phyloP scores from a whole-genome alignment of 2,797 vertebrate species.

The Avahi laniger region DNA sequence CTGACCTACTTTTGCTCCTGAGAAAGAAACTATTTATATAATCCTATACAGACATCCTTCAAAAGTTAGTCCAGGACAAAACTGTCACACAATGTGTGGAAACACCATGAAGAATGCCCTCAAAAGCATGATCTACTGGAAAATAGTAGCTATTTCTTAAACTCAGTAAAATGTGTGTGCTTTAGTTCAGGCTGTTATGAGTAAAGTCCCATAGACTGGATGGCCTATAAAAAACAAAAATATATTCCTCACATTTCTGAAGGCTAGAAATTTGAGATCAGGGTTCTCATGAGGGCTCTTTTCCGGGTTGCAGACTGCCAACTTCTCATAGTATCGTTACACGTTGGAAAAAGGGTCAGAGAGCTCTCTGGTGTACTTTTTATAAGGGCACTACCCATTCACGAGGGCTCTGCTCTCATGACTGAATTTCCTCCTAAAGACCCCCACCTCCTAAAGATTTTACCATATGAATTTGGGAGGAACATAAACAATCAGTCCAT shows the following conservation, averaged over 20 bases:
- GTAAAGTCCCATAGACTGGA: not conserved
- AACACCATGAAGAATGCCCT: no score
- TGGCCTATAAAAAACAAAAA: no score
- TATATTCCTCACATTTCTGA: not conserved
- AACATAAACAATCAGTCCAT: not conserved
- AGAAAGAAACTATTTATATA: not conserved
- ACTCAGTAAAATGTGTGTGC: not conserved
- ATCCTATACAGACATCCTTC: not conserved
- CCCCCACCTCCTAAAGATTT: not conserved
- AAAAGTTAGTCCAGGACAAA: not conserved
- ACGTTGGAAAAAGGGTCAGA: not conserved
- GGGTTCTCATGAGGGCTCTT: not conserved
- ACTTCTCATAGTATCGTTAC: rapidly evolving
- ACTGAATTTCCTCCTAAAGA: not conserved
- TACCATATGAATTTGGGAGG: not conserved
- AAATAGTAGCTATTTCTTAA: not conserved
- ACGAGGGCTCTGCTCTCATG: not conserved
- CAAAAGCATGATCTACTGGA: no score
- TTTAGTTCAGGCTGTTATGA: not conserved
- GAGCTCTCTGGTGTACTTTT: not conserved
- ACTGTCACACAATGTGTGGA: no score
- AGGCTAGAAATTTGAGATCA: not conserved
- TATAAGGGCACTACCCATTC: not conserved
- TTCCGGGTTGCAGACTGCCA: not conserved
- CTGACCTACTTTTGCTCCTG: rapidly evolving